These are phyloP conservation scores for Anastatus disparis DNA, from an alignment of 1,140 invertebrate genomes.

Conservation along the genomic window DNA sequence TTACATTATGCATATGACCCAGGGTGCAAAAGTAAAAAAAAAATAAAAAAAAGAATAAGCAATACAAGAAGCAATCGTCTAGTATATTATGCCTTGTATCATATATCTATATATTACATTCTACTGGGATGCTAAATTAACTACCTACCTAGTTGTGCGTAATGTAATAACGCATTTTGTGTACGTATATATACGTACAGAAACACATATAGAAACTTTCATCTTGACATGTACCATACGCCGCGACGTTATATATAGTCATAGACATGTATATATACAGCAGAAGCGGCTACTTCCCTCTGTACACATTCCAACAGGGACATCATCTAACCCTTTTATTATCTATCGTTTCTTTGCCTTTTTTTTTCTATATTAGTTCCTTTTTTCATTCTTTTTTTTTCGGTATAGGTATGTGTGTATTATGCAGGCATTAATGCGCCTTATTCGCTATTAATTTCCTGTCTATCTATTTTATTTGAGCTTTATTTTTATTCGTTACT, in stretches of 20 bases:
- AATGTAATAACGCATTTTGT: conserved; percentile 55
- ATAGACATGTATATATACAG: too few relatives aligned
- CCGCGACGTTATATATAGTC: too few relatives aligned
- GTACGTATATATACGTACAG: neutral
- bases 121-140: conserved; percentile 54
- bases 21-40: too few relatives aligned
- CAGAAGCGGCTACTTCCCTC: conserved; percentile 5
- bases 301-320: conserved; percentile 34
- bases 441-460: conserved; percentile 9
- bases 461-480: neutral
- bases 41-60: too few relatives aligned
- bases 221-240: neutral
- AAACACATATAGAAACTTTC: too few relatives aligned
- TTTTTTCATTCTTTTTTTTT: too few relatives aligned
- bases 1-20: conserved; percentile 60
- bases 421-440: neutral
- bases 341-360: neutral
- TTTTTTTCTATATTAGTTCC: too few relatives aligned
- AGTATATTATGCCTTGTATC: too few relatives aligned
- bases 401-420: too few relatives aligned
- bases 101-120: too few relatives aligned
- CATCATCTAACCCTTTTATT: neutral
- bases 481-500: too few relatives aligned
- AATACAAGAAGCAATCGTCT: conserved; percentile 56
- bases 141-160: conserved; percentile 55